These are phyloP conservation scores for Tetraodon nigroviridis DNA, from an alignment of 2,113 vertebrate species.

Conservation along the genomic window DNA sequence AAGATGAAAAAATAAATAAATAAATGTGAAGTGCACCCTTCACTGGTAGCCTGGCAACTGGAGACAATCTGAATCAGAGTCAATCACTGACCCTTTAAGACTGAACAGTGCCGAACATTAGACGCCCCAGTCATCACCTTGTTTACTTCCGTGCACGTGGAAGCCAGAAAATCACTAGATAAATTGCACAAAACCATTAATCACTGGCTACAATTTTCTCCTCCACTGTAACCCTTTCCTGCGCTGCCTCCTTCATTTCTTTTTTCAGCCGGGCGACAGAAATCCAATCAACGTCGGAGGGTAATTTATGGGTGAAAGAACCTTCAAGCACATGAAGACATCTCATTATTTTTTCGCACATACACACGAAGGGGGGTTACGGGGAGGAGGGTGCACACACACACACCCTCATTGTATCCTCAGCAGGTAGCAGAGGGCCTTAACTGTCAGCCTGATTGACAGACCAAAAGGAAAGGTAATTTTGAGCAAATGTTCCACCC, in stretches of 20 bases:
- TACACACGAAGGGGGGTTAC: neutral
- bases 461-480: slow-evolving; percentile 17
- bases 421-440: slow-evolving; percentile 9
- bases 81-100: slow-evolving; percentile 76
- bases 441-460: slow-evolving; percentile 30
- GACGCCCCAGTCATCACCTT: slow-evolving; percentile 38
- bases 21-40: too few species aligned
- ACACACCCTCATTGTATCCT: slow-evolving; percentile 18
- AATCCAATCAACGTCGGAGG: slow-evolving; percentile 55
- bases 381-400: neutral
- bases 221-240: slow-evolving; percentile 32
- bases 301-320: slow-evolving; percentile 55
- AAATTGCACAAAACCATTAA: slow-evolving; percentile 56
- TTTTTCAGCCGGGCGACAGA: slow-evolving; percentile 52
- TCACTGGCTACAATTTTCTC: slow-evolving; percentile 39
- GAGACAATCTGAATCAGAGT: slow-evolving; percentile 62
- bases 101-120: slow-evolving; percentile 53
- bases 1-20: too few species aligned
- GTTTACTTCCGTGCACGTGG: slow-evolving; percentile 47
- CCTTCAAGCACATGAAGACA: slow-evolving; percentile 53
- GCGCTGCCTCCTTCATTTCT: slow-evolving; percentile 55
- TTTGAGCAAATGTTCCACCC: neutral
- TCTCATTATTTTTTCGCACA: slow-evolving; percentile 44
- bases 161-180: slow-evolving; percentile 44
- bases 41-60: slow-evolving; percentile 53